Base-by-base conservation (phyloP, 2,113 vertebrate species). In the Marmota flaviventris region DNA sequence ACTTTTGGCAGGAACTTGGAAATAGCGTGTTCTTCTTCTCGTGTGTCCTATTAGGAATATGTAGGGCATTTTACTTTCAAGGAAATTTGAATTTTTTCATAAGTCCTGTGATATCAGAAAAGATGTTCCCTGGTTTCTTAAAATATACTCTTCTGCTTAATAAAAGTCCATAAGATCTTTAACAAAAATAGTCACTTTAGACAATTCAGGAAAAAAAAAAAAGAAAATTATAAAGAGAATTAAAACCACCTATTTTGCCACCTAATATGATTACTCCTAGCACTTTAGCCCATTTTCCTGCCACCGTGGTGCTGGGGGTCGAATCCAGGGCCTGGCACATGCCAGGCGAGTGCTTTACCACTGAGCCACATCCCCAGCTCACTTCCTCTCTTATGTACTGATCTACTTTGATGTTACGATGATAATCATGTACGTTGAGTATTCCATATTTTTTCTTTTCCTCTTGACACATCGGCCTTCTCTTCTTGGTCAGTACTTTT, bases 61-160 rank as follows among this genome's bases (percentile, higher is more conserved):
- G 16, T 39, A 78, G 45, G 67, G 37, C 48, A 91, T 77, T 81
- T 75, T 58, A 75, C 70, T 72, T 96, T 61, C 25, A 87, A 61
- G 58, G 22, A 61, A 61, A 61, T 24, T 61, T 25, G 58, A 61
- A 24, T 24, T 27, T 53, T 73, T 91, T 65, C 45, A 16, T 70
- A 85, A 17, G 7, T 67, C 27, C 45, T 73, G 6, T 58, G 42
- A 24, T 88, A n/a, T 42, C 32, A 56, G 92, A 86, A 95, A 88
- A 85, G 17, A 53, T 70, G 78, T 93, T 92, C 39, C 42, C 63
- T 76, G 48, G 42, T 94, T 92, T 83, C 70, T 93, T 79, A 75
- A 69, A 85, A 89, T 24, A 25, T 89, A 39, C 5, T 56, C 45
- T 89, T 95, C 85, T 90, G 5, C 61, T 56, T 85, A 85, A 65